Conservation (phyloP, 2,888 invertebrate species). For the Nomada lathburiana region DNA sequence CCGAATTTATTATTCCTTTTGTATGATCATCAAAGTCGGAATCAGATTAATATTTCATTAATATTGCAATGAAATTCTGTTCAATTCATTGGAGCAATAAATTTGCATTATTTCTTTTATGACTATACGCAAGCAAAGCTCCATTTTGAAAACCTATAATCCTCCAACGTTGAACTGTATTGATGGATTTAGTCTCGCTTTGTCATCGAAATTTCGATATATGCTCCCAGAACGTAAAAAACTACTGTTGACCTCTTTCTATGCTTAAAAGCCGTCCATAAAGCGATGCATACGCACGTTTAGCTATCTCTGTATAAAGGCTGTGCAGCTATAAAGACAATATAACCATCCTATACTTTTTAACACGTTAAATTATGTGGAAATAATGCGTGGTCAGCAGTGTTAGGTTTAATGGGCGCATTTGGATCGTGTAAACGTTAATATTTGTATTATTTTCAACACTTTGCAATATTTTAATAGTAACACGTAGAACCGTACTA, state of each 20-base stretch:
- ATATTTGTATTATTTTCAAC: no score
- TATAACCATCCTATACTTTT: no score
- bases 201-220: not conserved
- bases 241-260: not conserved
- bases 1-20: not conserved
- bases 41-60: not conserved
- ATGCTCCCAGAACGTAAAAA: no score
- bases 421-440: no score
- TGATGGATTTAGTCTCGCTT: no score
- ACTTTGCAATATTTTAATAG: no score
- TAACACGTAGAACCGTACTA: no score
- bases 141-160: conserved; percentile 8
- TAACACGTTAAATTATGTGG: no score
- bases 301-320: no score
- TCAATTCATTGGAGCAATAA: not conserved
- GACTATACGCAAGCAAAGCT: not conserved
- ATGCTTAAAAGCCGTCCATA: not conserved
- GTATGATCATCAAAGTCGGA: not conserved
- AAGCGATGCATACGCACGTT: not conserved
- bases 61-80: conserved; percentile 1
- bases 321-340: no score
- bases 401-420: no score
- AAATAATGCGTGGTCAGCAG: no score
- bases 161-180: not conserved
- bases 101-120: not conserved